Base-by-base conservation (phyloP, 2,888 invertebrate species). In the Drosophila macrospina region DNA sequence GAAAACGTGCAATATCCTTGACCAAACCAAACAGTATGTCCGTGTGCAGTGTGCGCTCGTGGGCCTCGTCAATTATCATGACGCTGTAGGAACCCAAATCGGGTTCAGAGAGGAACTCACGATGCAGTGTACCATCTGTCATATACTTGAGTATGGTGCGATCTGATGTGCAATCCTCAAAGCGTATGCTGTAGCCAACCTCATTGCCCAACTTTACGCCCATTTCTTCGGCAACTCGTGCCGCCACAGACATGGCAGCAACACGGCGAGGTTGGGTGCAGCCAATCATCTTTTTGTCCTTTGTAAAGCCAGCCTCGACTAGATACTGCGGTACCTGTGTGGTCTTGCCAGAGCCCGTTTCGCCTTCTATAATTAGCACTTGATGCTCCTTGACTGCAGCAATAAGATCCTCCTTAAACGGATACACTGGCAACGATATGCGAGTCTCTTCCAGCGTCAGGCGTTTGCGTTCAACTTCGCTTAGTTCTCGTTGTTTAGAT, bases 211-310 rank as follows among this genome's bases (percentile, higher is more conserved):
- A 93, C 93, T 99, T 99, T 0, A 97, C 97, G 77, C 95, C 95
- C 97, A 99, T 98, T 94, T 99, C 99, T 91, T 99, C 97, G 2
- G 99, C 97, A 0, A 99, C 99, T 91, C 99, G 95, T 4, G 99
- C 96, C 16, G 99, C 98, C 20, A 99, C 99, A n/a, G 98, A 98
- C 99, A 99, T 99, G 2, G 99, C 99, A 20, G 99, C 99, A 1
- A 99, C 99, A 91, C 99, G 94, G 74, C 99, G 93, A 0, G 99
- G 99, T 91, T 99, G 98, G 0, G 99, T 99, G 90, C 99, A 99
- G 0, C 99, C 99, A 87, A 99, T 97, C 92, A 96, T 96, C 93
- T 97, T 97, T 36, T 95, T 95, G 89, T 96, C 95, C 52, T 94
- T 93, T 1, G 97, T 96, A 88, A 96, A 98, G 2, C 97, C 99